A percentile compares a stretch with the other conserved stretches of the same genome.
Evolutionary conservation across 2,888 invertebrate species (phyloP).

Genomic region (Pecten maximus): DNA sequence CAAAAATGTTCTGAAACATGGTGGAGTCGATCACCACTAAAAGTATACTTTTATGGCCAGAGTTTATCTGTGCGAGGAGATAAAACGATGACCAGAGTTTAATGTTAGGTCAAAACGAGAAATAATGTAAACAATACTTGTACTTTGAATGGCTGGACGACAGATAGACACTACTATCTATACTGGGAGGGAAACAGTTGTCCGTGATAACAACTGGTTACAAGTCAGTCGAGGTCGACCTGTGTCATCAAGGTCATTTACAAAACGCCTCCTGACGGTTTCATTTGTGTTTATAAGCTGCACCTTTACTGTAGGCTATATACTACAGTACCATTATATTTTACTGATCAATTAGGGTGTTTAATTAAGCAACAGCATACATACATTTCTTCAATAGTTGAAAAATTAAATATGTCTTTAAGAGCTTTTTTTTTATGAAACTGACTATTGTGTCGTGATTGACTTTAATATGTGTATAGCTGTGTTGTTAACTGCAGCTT

Average conservation of each 20-base stretch:
- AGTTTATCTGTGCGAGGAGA: not conserved
- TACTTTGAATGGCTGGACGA: constrained; percentile 12
- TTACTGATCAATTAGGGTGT: no score
- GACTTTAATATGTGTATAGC: no score
- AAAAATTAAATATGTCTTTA: no score
- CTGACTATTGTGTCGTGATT: no score
- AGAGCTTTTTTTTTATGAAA: no score
- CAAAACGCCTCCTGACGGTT: not conserved
- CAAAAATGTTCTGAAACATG: no score
- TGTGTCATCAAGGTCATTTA: not conserved
- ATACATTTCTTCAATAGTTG: no score
- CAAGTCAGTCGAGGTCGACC: not conserved
- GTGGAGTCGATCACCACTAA: not conserved
- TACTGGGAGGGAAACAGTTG: constrained; percentile 32
- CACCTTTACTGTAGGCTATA: no score
- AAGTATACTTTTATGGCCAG: not conserved
- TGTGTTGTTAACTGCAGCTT: no score
- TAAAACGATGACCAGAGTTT: not conserved
- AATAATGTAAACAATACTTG: not conserved
- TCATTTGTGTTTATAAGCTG: no score
- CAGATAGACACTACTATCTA: not conserved
- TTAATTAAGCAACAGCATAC: no score
- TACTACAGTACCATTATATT: no score
- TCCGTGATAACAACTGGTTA: not conserved
- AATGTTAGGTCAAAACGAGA: constrained; percentile 13